Conservation (phyloP, 1,140 invertebrate genomes). For the Zaprionus gabonicus region DNA sequence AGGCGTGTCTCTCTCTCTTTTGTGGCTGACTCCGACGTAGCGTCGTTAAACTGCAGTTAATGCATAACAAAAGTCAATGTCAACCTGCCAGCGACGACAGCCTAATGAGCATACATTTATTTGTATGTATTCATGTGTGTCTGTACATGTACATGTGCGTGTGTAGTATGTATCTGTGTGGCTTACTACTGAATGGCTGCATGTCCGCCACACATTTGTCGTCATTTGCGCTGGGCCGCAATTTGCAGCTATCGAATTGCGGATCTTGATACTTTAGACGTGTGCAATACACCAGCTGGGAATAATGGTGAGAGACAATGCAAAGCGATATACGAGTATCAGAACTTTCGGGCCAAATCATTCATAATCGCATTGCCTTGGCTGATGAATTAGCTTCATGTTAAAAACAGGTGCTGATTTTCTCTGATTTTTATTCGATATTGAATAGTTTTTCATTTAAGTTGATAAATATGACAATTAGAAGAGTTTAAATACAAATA, state of each 20-base stretch:
- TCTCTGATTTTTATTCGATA: not conserved
- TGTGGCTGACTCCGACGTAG: conserved; percentile 27
- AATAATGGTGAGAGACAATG: conserved; percentile 6
- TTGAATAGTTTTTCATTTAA: not conserved
- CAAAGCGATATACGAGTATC: not conserved
- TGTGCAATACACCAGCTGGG: not conserved
- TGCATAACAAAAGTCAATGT: conserved; percentile 73
- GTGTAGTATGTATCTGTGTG: conserved; percentile 11
- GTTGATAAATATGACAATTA: not conserved
- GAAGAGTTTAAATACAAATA: not conserved
- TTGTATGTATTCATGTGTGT: not conserved
- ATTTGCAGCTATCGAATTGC: conserved; percentile 53
- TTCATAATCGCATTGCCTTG: not conserved
- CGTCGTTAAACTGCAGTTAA: conserved; percentile 71
- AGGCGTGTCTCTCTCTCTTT: conserved; percentile 3
- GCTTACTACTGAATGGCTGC: conserved; percentile 39
- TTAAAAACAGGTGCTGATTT: not conserved
- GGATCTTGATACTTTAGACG: conserved; percentile 46
- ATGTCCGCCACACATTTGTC: conserved; percentile 67
- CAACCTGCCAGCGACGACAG: conserved; percentile 42
- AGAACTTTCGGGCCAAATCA: not conserved
- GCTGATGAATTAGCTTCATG: not conserved
- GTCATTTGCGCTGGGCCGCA: conserved; percentile 38
- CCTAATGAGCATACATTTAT: conserved; percentile 24
- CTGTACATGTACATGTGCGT: conserved; percentile 1